Conservation (phyloP, 1,140 invertebrate species). For the Andricus grossulariae region DNA sequence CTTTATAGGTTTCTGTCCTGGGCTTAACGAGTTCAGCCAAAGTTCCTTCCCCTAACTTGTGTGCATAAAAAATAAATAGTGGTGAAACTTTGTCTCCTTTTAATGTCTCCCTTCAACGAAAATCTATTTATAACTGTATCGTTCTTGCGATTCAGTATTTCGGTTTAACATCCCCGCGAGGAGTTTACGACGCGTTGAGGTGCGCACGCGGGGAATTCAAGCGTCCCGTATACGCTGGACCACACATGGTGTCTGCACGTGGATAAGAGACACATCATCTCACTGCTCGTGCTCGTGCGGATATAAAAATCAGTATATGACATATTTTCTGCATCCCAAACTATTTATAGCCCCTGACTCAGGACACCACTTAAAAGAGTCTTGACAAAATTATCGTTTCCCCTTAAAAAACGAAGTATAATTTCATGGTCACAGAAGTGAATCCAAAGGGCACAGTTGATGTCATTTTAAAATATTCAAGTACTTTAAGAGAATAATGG, state of each 20-base stretch:
- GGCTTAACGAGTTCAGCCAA: background rate
- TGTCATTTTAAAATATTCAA: too few relatives aligned
- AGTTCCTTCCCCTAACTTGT: slow-evolving; percentile 1
- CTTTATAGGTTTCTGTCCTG: too few relatives aligned
- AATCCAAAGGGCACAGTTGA: too few relatives aligned
- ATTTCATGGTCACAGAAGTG: background rate
- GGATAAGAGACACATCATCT: slow-evolving; percentile 29
- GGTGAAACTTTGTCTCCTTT: slow-evolving; percentile 30
- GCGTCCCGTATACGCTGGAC: slow-evolving; percentile 27
- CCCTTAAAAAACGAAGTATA: slow-evolving; percentile 6
- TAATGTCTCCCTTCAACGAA: slow-evolving; percentile 11
- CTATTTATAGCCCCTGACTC: slow-evolving; percentile 21
- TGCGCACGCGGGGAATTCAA: slow-evolving; percentile 28
- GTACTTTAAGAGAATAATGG: too few relatives aligned
- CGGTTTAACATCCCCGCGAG: slow-evolving; percentile 22
- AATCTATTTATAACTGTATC: slow-evolving; percentile 27
- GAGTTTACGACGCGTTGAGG: slow-evolving; percentile 29
- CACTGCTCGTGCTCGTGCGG: slow-evolving; percentile 20
- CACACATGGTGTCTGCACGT: slow-evolving; percentile 28
- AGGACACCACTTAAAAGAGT: slow-evolving; percentile 10
- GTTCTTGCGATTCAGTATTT: slow-evolving; percentile 27
- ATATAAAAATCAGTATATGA: slow-evolving; percentile 32
- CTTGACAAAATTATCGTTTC: slow-evolving; percentile 15
- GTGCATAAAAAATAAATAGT: slow-evolving; percentile 16
- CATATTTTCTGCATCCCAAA: slow-evolving; percentile 23